Percentiles rank a stretch among this genome's conserved stretches.
These are phyloP conservation scores for Luscinia luscinia DNA, from an alignment of 2,797 vertebrate species.

Conservation along the genomic window DNA sequence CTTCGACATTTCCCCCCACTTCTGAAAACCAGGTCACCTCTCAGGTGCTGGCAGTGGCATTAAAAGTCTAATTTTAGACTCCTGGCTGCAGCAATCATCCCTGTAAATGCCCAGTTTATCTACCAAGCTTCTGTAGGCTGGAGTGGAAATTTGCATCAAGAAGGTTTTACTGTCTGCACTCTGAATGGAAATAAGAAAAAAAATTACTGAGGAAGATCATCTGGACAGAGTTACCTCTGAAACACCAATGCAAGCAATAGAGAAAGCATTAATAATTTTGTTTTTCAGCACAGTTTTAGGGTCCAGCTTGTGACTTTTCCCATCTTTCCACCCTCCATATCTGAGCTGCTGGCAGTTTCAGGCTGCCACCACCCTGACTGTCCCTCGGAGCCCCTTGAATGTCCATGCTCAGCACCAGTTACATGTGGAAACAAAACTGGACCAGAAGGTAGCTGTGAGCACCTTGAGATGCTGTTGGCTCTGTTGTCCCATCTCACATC, in stretches of 20 bases:
- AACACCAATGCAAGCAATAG: background rate
- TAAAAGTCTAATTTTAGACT: constrained; percentile 44
- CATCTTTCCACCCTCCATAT: background rate
- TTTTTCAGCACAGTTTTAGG: background rate
- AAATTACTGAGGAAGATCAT: background rate
- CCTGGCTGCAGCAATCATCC: background rate
- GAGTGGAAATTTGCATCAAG: constrained; percentile 16
- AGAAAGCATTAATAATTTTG: background rate
- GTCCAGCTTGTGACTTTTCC: background rate
- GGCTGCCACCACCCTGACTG: accelerated
- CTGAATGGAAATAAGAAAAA: background rate
- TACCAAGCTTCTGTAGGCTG: constrained; percentile 37
- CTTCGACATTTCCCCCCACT: background rate
- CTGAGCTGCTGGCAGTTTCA: background rate
- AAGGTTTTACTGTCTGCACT: background rate
- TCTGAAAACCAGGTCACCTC: constrained; percentile 35
- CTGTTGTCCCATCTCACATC: background rate
- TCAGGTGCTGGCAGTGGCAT: constrained; percentile 14
- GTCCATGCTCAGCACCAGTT: background rate
- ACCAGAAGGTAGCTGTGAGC: background rate
- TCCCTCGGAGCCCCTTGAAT: background rate
- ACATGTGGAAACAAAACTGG: background rate
- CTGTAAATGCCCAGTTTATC: constrained; percentile 2
- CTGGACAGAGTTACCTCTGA: background rate
- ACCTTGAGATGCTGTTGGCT: background rate